These are phyloP conservation scores for Drosophila affinis DNA, from an alignment of 2,888 invertebrate species.

Conservation along the genomic window DNA sequence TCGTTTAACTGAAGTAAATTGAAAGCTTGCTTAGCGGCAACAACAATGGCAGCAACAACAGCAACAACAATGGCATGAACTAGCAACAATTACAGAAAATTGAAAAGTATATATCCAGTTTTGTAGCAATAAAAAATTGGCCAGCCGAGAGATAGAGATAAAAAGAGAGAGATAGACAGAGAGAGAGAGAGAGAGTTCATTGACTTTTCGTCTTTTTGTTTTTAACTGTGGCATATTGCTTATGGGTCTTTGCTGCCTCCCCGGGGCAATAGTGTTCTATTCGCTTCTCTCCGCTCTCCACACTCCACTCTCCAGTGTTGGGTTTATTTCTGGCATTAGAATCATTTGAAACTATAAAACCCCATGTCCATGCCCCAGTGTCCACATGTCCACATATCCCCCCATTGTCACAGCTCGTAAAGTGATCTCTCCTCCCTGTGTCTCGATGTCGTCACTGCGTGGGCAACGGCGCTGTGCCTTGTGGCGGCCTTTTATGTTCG, in stretches of 20 bases:
- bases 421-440: neutral
- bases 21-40: slow-evolving; percentile 61
- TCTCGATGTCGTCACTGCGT: slow-evolving; percentile 49
- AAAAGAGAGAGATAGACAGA: slow-evolving; percentile 25
- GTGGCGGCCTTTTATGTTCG: slow-evolving; percentile 51
- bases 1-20: slow-evolving; percentile 77
- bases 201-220: slow-evolving; percentile 55
- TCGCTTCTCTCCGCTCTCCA: neutral
- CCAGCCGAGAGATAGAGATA: slow-evolving; percentile 27
- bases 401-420: slow-evolving; percentile 28
- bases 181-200: slow-evolving; percentile 46
- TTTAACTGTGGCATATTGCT: slow-evolving; percentile 44
- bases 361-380: neutral
- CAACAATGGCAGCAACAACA: slow-evolving; percentile 40
- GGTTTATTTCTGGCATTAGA: slow-evolving; percentile 26
- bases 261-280: slow-evolving; percentile 4
- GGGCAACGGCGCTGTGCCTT: slow-evolving; percentile 54
- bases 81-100: slow-evolving; percentile 72
- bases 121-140: slow-evolving; percentile 72
- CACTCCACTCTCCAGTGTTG: neutral
- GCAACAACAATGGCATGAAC: slow-evolving; percentile 32
- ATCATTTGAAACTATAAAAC: slow-evolving; percentile 4
- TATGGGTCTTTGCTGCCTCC: slow-evolving; percentile 27
- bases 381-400: neutral
- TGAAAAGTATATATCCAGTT: slow-evolving; percentile 64